Percentiles rank a stretch among this genome's conserved stretches.
These are phyloP conservation scores for Bovichtus variegatus DNA, from an alignment of 2,797 vertebrate genomes.

Conservation along the genomic window DNA sequence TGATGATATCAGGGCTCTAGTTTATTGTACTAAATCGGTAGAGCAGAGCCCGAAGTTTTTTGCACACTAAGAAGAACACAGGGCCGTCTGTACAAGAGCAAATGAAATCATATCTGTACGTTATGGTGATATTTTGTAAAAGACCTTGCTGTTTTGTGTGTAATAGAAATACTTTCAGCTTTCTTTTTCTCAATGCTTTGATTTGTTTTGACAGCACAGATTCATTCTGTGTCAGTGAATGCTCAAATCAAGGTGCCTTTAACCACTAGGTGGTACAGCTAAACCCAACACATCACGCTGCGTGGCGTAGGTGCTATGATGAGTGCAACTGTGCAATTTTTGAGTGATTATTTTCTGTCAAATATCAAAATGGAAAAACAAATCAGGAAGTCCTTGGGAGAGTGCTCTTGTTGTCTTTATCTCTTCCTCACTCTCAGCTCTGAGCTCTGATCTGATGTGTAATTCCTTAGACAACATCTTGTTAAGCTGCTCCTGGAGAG, in stretches of 20 bases:
- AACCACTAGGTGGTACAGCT: not conserved
- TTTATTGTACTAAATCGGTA: not conserved
- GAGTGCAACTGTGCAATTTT: slow-evolving; percentile 9
- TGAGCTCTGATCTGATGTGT: slow-evolving; percentile 51
- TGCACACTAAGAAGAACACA: not conserved
- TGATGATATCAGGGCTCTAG: too few relatives aligned
- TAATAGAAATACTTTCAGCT: not conserved
- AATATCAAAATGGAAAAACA: slow-evolving; percentile 38
- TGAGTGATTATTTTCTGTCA: slow-evolving; percentile 47
- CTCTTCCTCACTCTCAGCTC: not conserved
- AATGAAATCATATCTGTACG: not conserved
- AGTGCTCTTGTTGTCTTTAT: slow-evolving; percentile 2
- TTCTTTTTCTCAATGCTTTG: not conserved
- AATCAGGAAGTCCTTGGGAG: slow-evolving; percentile 22
- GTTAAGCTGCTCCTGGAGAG: slow-evolving; percentile 62
- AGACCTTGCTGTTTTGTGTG: not conserved
- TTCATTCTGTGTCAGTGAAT: slow-evolving; percentile 3
- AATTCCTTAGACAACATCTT: slow-evolving; percentile 62
- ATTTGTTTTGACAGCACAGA: slow-evolving; percentile 4
- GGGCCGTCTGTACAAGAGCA: not conserved
- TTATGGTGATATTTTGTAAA: not conserved
- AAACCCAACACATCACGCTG: not conserved
- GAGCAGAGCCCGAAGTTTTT: not conserved
- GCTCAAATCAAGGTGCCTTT: slow-evolving; percentile 26
- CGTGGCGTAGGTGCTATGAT: not conserved